A percentile compares a stretch with the other conserved stretches of the same genome.
Conservation (phyloP, 1,140 invertebrate species). For the Sitophilus oryzae region DNA sequence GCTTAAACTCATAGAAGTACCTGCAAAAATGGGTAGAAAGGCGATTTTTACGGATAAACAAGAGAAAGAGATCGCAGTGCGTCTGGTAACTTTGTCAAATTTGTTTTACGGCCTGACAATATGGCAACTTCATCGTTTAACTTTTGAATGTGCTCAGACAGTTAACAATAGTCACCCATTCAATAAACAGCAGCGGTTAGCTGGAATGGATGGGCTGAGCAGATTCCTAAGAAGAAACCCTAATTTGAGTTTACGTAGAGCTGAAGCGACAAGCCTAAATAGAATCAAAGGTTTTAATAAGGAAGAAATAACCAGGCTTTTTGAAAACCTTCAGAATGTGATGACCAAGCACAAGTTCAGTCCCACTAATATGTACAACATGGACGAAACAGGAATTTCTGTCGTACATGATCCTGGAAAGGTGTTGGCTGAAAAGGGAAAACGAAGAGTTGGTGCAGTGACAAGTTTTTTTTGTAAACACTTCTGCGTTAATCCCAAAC, state of each 20-base stretch:
- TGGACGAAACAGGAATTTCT: conserved; percentile 30
- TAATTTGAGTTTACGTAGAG: conserved; percentile 28
- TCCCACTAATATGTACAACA: conserved; percentile 26
- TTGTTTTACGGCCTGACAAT: no score
- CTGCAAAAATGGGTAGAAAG: no score
- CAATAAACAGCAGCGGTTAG: no score
- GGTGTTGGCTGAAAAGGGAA: conserved; percentile 30
- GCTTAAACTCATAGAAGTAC: no score
- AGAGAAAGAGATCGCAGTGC: no score
- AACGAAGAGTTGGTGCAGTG: conserved; percentile 42
- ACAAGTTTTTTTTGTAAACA: no score
- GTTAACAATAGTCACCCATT: no score
- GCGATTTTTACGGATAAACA: no score
- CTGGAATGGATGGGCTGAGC: conserved; percentile 24
- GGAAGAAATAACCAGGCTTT: conserved; percentile 28
- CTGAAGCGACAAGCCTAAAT: conserved; percentile 31
- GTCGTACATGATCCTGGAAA: conserved; percentile 27
- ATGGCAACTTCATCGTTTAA: no score
- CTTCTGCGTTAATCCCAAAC: no score
- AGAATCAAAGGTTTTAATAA: conserved; percentile 30
- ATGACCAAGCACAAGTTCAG: conserved; percentile 36
- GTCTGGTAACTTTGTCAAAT: no score
- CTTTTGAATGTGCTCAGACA: no score
- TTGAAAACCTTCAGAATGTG: conserved; percentile 16
- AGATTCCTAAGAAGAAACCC: conserved; percentile 11